Base-by-base conservation (phyloP, 2,888 invertebrate species). In the Trissoscelio sp. region DNA sequence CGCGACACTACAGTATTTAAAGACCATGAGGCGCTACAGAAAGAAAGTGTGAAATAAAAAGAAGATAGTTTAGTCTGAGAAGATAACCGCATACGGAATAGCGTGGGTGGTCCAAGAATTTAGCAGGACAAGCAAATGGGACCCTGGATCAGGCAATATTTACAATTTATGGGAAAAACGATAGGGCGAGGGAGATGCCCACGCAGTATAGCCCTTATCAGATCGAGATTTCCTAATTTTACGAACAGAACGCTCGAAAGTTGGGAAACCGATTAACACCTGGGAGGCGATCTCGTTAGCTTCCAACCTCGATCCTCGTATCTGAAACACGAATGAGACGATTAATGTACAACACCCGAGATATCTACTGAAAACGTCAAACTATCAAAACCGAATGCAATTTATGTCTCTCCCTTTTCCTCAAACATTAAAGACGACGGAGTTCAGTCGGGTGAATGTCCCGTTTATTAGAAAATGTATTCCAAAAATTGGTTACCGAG, bases 21-120 rank as follows among this genome's bases (percentile, higher is more conserved):
- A 58, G 24, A 48, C 42, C 12, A 44, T 18, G 58, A 44, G 20
- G 39, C 53, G 28, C 48, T 16, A 44, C 48, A 42, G 51, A 51
- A 78, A 73, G n/a, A 55, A 72, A 78, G 73, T 78, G 78, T 78
- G 48, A 64, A 57, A 78, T 70, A 64, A 78, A 78, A 70, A 46
- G 57, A 55, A 55, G 73, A 69, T 31, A 78, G 67, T 46, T 70
- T 62, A 62, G 51, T 28, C 31, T 11, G 31, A 48, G 31, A 48
- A n/a, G 69, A 75, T 74, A 79, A 67, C 16, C 69, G 18, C 64
- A 58, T 69, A 73, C 31, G 60, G 28, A n/a, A 37, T 72, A 62
- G 85, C 85, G 87, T 89, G 90, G 90, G 90, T 90, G 90, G 90
- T 89, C 90, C 82, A 37, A 46, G 69, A 64, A 53, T 69, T 67